Evolutionary conservation across 2,113 vertebrate species (phyloP), one percentile per base, ranked within the genome.

Genomic region (Emydura subglobosa): DNA sequence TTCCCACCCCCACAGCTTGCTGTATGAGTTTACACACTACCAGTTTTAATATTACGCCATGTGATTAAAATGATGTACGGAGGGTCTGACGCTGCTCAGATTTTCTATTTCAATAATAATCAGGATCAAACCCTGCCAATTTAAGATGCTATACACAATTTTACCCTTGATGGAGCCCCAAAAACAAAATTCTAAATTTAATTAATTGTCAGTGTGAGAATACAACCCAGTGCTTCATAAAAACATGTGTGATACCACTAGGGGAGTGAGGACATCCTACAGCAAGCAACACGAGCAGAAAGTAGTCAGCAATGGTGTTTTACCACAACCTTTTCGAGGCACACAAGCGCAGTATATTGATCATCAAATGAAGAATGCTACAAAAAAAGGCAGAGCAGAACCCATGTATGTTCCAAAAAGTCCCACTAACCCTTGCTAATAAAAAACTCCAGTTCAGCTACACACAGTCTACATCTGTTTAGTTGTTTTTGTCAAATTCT

Each of bases 251-350:
- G 74, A 24, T 27, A 27, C 1, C 42, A 12, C 53, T 0, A 47
- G 5, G 79, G 50, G 61, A 93, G 83, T 61, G 83, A 83, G 83
- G 89, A 7, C 25, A 91, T 80, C 2, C 0, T 0, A 12, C 34
- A 82, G 87, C 22, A 50, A 57, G 80, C n/a, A 9, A 0, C 1
- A n/a, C 79, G 42, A 0, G 0, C 1, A 2, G 49, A 59, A 78
- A 74, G n/a, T 24, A 79, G 47, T 5, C 59, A 22, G 42, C 65
- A 51, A 25, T 1, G 7, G 86, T 72, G 78, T 49, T 86, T 39
- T 42, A 5, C 39, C 39, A 53, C 34, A 24, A 2, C 0, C 0
- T 55, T 83, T 39, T 57, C 68, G 91, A 74, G 76, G 93, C 59
- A 47, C 86, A 80, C 90, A 81, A 61, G 6, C 39, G 17, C 21